Base-by-base conservation (phyloP, 2,888 invertebrate genomes). In the Carpatolechia fugitivella region DNA sequence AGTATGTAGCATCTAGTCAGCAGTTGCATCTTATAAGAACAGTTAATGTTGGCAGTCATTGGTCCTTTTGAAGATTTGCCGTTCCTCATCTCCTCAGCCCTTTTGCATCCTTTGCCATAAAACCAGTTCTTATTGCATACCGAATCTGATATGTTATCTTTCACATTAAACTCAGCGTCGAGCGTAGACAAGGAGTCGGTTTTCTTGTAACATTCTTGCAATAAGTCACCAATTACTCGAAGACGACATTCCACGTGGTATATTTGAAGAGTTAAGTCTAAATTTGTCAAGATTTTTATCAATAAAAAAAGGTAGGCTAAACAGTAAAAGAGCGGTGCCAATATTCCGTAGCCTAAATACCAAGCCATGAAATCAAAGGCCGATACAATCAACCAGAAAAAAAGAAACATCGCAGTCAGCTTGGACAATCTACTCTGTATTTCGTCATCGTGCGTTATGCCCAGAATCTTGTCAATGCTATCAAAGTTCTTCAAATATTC, bases 1-100 rank as follows among this genome's bases (percentile, higher is more conserved):
- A 82, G 59, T 49, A 87, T 64, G 56, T 87, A 87, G 60, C 82
- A 82, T 59, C 71, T 76, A 20, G 69, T 71, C 3, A 86, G 60
- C 55, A 62, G 69, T 56, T 76, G 73, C 6, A 81, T 64, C 60
- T 74, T 65, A 16, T 62, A 49, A 7, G 54, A 59, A 13, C 44
- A 24, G 7, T 29, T 24, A 4, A 24, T 24, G 13, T 65, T 59
- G 10, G 66, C 56, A 2, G 44, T 16, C 1, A 59, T 56, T 5
- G 59, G 6, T 3, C 53, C 56, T 36, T 61, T 69, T 16, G 60
- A 24, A 3, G 44, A 51, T 7, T 48, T 20, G 18, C 49, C 35
- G 14, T 35, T 54, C 14, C 54, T 49, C 13, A 53, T 16, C 48
- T 30, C 33, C 40, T 31, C 31, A 40, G 33, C 56, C 20, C 54